Evolutionary conservation across 2,888 invertebrate genomes (phyloP).

Genomic region (Cotesia congregata): DNA sequence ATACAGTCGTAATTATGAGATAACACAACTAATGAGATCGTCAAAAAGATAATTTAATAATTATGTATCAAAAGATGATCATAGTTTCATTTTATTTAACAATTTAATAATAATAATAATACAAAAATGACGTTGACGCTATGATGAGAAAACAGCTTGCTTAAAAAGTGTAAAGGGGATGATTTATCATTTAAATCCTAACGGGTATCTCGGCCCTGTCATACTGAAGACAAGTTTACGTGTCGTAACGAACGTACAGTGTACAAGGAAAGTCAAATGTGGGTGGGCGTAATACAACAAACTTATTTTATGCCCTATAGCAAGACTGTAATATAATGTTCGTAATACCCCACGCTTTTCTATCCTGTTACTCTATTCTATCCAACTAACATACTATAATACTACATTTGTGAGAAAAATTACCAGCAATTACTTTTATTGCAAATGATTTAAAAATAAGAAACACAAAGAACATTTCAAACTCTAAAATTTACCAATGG

Average conservation of each 20-base stretch:
- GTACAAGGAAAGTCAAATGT: constrained; percentile 18
- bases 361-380: constrained; percentile 4
- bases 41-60: background rate
- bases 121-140: background rate
- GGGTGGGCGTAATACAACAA: constrained; percentile 37
- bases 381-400: background rate
- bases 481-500: background rate
- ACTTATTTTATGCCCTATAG: constrained; percentile 32
- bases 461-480: background rate
- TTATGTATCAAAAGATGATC: background rate
- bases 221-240: background rate
- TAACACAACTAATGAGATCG: background rate
- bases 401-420: background rate
- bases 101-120: background rate
- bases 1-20: background rate
- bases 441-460: background rate
- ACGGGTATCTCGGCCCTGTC: constrained; percentile 39
- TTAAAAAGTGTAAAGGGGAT: background rate
- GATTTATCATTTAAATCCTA: constrained; percentile 47
- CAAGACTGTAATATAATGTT: constrained; percentile 16
- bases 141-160: background rate
- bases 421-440: background rate
- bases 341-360: background rate
- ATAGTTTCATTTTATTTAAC: background rate
- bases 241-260: constrained; percentile 8